Conservation (phyloP, 2,888 invertebrate genomes). For the Odontothrips loti region DNA sequence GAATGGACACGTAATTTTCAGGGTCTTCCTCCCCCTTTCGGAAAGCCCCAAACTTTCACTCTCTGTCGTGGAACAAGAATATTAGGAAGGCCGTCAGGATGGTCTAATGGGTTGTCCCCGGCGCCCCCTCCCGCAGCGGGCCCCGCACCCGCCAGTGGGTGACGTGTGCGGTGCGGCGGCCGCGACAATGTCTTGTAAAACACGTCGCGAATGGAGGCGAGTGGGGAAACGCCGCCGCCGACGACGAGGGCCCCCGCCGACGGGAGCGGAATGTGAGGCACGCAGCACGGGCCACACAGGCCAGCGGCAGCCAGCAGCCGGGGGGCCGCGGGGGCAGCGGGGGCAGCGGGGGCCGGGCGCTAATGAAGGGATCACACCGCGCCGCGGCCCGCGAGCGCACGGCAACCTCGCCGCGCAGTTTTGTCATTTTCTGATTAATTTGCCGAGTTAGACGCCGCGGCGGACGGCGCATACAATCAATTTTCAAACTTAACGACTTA, state of each 20-base stretch:
- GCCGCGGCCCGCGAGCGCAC: neutral
- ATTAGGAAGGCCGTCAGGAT: too few species aligned
- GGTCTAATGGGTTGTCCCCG: too few species aligned
- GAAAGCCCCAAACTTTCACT: too few species aligned
- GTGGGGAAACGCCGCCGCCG: neutral
- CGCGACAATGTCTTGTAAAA: slow-evolving; percentile 26
- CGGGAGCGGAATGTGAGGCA: neutral
- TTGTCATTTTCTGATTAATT: slow-evolving; percentile 22
- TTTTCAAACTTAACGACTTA: neutral
- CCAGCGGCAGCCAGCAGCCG: too few species aligned
- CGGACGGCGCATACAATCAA: neutral
- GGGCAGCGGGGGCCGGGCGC: neutral
- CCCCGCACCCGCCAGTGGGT: neutral
- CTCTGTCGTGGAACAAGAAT: too few species aligned
- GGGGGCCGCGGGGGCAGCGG: too few species aligned
- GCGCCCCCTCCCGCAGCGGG: neutral
- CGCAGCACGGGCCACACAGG: neutral
- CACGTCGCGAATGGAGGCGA: slow-evolving; percentile 17
- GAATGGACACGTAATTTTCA: neutral
- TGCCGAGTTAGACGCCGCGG: neutral
- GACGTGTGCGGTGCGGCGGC: neutral
- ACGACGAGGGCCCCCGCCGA: neutral
- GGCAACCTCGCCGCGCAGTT: neutral
- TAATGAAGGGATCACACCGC: slow-evolving; percentile 10
- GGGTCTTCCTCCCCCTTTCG: too few species aligned